These are phyloP conservation scores for Strigamia maritima DNA, from an alignment of 2,888 invertebrate genomes.

Conservation along the genomic window DNA sequence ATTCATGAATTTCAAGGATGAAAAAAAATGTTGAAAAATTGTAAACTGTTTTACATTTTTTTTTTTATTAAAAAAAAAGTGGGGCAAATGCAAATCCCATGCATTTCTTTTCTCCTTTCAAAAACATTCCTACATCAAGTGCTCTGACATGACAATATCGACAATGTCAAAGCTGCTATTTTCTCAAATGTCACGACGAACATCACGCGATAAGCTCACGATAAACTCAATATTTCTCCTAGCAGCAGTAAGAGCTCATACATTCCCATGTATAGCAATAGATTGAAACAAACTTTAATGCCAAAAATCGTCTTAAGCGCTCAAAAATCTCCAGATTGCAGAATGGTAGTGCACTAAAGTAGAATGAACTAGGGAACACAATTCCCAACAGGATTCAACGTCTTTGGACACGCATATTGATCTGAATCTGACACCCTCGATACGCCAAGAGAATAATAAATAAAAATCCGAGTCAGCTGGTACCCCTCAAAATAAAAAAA, in stretches of 20 bases:
- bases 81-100: not conserved
- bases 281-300: not conserved
- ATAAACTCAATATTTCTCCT: not conserved
- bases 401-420: slow-evolving; percentile 10
- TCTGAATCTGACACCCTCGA: not conserved
- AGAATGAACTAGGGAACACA: slow-evolving; percentile 14
- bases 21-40: too few relatives aligned
- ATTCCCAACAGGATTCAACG: slow-evolving; percentile 13
- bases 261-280: not conserved
- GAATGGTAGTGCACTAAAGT: not conserved
- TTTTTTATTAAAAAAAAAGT: not conserved
- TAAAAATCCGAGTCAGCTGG: not conserved
- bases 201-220: not conserved
- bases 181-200: not conserved
- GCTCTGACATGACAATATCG: not conserved
- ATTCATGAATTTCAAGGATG: too few relatives aligned
- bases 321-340: not conserved
- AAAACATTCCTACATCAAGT: not conserved
- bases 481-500: not conserved
- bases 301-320: not conserved
- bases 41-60: too few relatives aligned
- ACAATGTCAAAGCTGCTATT: not conserved
- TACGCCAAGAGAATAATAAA: slow-evolving; percentile 11
- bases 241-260: not conserved
- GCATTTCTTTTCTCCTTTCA: not conserved